Conservation (phyloP, 2,888 invertebrate genomes). For the Machimus rusticus region DNA sequence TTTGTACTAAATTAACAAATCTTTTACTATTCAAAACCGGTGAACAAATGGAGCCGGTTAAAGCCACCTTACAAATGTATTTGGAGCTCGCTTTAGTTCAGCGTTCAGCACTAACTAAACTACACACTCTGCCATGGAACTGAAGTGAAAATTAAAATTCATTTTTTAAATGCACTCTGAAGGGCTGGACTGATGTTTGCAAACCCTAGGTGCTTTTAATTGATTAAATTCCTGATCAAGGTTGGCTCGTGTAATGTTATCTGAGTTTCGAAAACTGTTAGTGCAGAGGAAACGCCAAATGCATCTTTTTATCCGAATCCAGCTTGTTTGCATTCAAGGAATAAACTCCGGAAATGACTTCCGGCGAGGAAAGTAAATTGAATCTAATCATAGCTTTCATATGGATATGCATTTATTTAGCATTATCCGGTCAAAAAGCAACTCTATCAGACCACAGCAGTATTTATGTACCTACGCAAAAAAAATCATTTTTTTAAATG, state of each 20-base stretch:
- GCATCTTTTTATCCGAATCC: not conserved
- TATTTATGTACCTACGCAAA: not conserved
- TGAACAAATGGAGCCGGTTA: not conserved
- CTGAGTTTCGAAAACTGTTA: not conserved
- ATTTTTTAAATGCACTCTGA: conserved; percentile 8
- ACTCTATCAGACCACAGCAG: not conserved
- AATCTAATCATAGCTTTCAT: not conserved
- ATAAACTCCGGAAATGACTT: not conserved
- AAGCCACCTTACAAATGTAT: not conserved
- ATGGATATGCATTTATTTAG: not conserved
- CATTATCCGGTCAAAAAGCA: not conserved
- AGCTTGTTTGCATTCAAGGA: not conserved
- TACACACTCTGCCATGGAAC: not conserved
- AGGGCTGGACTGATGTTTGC: not conserved
- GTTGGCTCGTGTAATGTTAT: not conserved
- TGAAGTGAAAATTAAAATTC: not conserved
- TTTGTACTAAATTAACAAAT: not conserved
- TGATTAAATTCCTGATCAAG: not conserved
- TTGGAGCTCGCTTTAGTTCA: not conserved
- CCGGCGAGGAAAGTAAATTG: not conserved
- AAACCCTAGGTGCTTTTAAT: not conserved
- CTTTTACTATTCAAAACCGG: not conserved
- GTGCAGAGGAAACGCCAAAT: not conserved
- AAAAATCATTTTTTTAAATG: not conserved
- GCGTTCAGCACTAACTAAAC: not conserved